phyloP scores from a whole-genome alignment of 2,888 invertebrate species.

The Tetragnatha montana region DNA sequence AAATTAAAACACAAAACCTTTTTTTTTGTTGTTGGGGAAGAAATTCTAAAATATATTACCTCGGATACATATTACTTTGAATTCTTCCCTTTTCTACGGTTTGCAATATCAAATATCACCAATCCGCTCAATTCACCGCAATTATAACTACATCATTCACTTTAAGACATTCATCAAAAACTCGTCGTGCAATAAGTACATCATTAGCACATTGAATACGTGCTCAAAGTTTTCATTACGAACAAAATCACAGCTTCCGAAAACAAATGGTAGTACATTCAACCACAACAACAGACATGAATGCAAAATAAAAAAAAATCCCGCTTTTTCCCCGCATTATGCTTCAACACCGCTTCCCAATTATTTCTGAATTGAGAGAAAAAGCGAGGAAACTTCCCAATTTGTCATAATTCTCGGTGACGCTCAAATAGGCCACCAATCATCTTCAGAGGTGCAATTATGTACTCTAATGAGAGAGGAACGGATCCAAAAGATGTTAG shows the following conservation, averaged over 20 bases:
- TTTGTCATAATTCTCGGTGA: constrained; percentile 45
- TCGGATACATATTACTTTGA: too few relatives aligned
- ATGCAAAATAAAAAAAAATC: constrained; percentile 12
- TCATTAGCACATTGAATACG: constrained; percentile 19
- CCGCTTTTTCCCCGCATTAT: constrained; percentile 9
- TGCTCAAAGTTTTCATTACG: constrained; percentile 30
- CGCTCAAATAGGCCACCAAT: constrained; percentile 25
- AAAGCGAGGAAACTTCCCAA: constrained; percentile 21
- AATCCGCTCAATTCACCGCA: too few relatives aligned
- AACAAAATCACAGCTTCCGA: neutral
- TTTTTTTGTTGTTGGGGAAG: too few relatives aligned
- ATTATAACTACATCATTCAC: too few relatives aligned
- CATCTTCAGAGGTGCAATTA: constrained; percentile 32
- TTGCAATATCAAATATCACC: too few relatives aligned
- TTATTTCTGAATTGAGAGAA: constrained; percentile 32
- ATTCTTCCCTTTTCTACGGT: too few relatives aligned
- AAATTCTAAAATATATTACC: too few relatives aligned
- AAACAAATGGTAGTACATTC: constrained; percentile 20
- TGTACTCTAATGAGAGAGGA: neutral
- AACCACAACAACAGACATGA: constrained; percentile 32
- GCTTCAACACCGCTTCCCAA: constrained; percentile 32
- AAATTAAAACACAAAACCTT: too few relatives aligned
- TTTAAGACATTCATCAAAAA: neutral
- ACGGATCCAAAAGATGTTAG: neutral
- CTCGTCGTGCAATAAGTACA: neutral